phyloP scores from a whole-genome alignment of 2,113 vertebrate species.

The Sterrhoptilus dennistouni region DNA sequence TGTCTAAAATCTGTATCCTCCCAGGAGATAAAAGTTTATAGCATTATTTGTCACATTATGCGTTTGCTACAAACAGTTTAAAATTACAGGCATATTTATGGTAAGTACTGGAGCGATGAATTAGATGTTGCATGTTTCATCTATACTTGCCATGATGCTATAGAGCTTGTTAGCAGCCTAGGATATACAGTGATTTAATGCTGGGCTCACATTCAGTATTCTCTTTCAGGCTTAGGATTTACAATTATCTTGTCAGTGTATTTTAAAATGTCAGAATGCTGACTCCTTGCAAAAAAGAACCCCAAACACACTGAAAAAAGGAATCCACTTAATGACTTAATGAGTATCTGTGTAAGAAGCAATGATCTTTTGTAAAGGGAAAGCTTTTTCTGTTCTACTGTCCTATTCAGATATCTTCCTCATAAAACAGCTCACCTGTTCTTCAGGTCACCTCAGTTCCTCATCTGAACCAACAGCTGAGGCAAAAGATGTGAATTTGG shows the following conservation, averaged over 20 bases:
- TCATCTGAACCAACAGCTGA: background rate
- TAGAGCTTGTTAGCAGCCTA: conserved; percentile 29
- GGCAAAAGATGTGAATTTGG: background rate
- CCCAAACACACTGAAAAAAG: rapidly evolving
- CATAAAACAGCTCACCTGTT: background rate
- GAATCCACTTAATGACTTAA: background rate
- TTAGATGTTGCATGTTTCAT: conserved; percentile 38
- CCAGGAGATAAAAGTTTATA: background rate
- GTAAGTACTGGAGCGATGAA: conserved; percentile 12
- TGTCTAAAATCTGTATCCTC: background rate
- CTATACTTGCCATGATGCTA: conserved; percentile 25
- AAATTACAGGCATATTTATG: conserved; percentile 56
- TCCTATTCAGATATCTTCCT: background rate
- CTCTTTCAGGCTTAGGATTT: conserved; percentile 22
- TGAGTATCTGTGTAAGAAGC: background rate
- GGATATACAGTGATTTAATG: conserved; percentile 25
- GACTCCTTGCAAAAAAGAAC: background rate
- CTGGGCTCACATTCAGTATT: background rate
- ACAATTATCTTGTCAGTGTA: conserved; percentile 10
- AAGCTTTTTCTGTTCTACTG: background rate
- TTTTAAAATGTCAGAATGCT: background rate
- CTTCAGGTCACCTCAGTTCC: background rate
- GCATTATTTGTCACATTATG: conserved; percentile 1
- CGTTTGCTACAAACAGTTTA: conserved; percentile 1
- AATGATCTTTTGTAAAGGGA: background rate